These are phyloP conservation scores for Perca flavescens DNA, from an alignment of 2,113 vertebrate species.

Conservation along the genomic window DNA sequence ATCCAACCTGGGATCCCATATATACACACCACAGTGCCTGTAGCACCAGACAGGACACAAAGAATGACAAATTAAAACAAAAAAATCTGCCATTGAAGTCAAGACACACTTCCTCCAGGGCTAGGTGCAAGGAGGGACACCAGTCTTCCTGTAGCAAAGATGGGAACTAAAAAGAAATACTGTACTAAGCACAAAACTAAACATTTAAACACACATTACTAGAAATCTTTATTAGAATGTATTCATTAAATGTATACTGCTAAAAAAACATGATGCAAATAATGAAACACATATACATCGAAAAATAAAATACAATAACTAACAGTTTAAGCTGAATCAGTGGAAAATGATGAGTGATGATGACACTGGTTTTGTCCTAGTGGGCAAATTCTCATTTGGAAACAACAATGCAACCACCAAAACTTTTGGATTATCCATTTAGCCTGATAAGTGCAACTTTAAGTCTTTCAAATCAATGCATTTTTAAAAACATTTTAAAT, in stretches of 20 bases:
- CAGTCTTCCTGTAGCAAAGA: background rate
- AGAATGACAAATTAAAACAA: background rate
- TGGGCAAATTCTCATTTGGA: background rate
- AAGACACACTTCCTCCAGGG: background rate
- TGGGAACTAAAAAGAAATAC: background rate
- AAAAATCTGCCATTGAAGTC: background rate
- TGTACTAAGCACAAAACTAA: background rate
- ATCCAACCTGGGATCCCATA: background rate
- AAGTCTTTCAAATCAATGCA: background rate
- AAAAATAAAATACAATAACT: background rate
- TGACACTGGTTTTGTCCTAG: background rate
- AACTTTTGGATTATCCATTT: background rate
- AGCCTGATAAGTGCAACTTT: background rate
- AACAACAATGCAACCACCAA: background rate
- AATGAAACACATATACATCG: background rate
- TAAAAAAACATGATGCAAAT: background rate
- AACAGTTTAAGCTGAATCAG: background rate
- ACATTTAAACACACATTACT: background rate
- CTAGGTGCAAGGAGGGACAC: background rate
- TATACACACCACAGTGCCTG: background rate
- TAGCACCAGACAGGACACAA: background rate
- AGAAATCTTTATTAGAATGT: constrained; percentile 22
- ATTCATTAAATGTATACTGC: background rate
- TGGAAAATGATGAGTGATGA: background rate
- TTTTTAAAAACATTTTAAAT: background rate